Base-by-base conservation (phyloP, 1,140 invertebrate species). In the Agrypnia vestita region DNA sequence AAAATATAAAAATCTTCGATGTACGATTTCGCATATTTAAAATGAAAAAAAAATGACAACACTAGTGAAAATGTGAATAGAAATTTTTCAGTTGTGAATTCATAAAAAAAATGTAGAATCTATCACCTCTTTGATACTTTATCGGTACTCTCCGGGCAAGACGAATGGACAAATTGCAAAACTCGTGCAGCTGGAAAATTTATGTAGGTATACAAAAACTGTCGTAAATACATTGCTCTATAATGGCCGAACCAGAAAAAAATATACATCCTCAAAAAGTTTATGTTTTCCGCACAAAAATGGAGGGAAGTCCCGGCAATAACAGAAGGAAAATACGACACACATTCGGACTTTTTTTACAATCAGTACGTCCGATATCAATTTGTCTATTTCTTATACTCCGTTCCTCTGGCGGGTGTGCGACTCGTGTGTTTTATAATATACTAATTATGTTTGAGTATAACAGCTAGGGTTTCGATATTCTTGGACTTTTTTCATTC, bases 301-400 rank as follows among this genome's bases (percentile, higher is more conserved):
- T 73, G 53, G 53, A 43, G 53, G 71, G 71, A 73, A 73, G 51
- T 73, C 71, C 71, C 55, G 71, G 71, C 71, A 49, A 73, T 73
- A 73, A 73, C 53, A 73, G 55, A 73, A 73, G 43, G 71, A 73
- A 73, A 56, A 73, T 73, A 73, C 71, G 71, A 73, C 71, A 73
- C 71, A 73, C 71, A 56, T 73, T 73, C 49, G 51, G 71, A 73
- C 71, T 73, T 73, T 73, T 72, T 73, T 73, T 55, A 35, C 71
- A 55, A 73, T 73, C 21, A 51, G 71, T 73, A 73, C 21, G 71
- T 73, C 71, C 71, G 71, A 56, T 73, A 73, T 73, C 71, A 73
- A 73, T 73, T 73, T 73, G 25, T 73, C 71, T 73, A 73, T 56
- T 73, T 10, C 17, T 10, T 73, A 73, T 49, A 73, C 19, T 73